phyloP scores from a whole-genome alignment of 2,113 vertebrate species.

The Nerophis ophidion region DNA sequence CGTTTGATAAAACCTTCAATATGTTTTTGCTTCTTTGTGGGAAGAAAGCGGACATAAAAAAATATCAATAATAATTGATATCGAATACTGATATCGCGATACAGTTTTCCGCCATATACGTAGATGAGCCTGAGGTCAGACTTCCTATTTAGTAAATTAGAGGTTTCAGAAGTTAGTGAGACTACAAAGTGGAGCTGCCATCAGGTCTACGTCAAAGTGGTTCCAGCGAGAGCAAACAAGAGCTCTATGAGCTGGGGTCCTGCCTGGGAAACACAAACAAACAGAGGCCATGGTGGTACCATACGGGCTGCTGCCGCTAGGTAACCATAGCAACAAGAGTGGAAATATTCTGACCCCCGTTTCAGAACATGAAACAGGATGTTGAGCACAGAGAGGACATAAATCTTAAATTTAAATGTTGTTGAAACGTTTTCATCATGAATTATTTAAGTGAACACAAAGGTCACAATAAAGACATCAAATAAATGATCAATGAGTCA shows the following conservation, averaged over 20 bases:
- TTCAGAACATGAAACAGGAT: slow-evolving; percentile 46
- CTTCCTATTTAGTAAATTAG: too few species aligned
- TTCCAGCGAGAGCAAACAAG: slow-evolving; percentile 18
- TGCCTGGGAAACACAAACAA: slow-evolving; percentile 67
- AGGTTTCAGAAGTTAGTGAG: slow-evolving; percentile 11
- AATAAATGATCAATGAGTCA: background rate
- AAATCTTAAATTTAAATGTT: too few species aligned
- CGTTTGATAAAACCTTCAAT: too few species aligned
- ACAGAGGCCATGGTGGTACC: slow-evolving; percentile 17
- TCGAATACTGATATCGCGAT: too few species aligned
- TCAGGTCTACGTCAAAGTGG: slow-evolving; percentile 20
- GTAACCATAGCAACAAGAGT: slow-evolving; percentile 49
- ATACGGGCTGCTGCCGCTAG: slow-evolving; percentile 30
- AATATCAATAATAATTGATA: too few species aligned
- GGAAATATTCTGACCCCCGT: slow-evolving; percentile 32
- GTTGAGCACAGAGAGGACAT: slow-evolving; percentile 35
- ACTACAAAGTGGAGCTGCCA: slow-evolving; percentile 39
- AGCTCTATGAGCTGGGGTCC: slow-evolving; percentile 40
- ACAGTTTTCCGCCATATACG: too few species aligned
- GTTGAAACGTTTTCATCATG: too few species aligned
- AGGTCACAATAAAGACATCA: background rate
- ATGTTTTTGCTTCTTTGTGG: too few species aligned
- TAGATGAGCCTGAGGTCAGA: too few species aligned
- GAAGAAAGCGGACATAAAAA: too few species aligned
- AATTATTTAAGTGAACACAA: too few species aligned